Percentiles rank a stretch among this genome's conserved stretches.
Evolutionary conservation across 2,888 invertebrate genomes (phyloP).

Genomic region (Parnassius orleans): DNA sequence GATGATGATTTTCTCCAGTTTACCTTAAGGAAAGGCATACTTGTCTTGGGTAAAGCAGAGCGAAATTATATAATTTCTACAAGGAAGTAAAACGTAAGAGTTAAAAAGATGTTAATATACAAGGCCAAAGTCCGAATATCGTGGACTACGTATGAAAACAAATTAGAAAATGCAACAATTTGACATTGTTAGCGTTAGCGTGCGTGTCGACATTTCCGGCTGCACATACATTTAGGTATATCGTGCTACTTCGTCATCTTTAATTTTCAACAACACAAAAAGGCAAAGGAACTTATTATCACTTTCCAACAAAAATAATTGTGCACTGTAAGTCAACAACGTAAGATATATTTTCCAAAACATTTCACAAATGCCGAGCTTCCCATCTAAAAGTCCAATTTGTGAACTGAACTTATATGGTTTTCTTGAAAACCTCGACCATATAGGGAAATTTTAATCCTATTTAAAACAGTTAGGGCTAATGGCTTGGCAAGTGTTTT

Average conservation of each 20-base stretch:
- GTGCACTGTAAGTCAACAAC: neutral
- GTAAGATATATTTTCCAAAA: neutral
- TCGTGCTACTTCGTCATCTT: slow-evolving; percentile 11
- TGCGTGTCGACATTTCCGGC: slow-evolving; percentile 2
- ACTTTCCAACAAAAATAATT: neutral
- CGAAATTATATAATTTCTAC: no score
- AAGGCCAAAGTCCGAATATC: no score
- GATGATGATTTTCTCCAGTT: no score
- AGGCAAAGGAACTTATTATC: neutral
- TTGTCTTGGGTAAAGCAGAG: no score
- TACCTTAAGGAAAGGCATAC: no score
- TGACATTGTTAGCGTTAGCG: neutral
- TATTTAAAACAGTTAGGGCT: no score
- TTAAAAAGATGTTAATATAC: no score
- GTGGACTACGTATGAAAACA: no score
- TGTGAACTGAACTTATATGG: neutral
- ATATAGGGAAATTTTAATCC: no score
- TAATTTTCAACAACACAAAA: slow-evolving; percentile 7
- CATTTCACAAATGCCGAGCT: neutral
- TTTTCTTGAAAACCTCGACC: neutral
- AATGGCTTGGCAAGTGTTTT: no score
- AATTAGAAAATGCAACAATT: slow-evolving; percentile 1
- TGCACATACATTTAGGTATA: neutral
- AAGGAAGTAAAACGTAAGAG: no score
- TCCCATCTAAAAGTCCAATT: neutral